Conservation (phyloP, 2,113 vertebrate species). For the Hucho hucho region DNA sequence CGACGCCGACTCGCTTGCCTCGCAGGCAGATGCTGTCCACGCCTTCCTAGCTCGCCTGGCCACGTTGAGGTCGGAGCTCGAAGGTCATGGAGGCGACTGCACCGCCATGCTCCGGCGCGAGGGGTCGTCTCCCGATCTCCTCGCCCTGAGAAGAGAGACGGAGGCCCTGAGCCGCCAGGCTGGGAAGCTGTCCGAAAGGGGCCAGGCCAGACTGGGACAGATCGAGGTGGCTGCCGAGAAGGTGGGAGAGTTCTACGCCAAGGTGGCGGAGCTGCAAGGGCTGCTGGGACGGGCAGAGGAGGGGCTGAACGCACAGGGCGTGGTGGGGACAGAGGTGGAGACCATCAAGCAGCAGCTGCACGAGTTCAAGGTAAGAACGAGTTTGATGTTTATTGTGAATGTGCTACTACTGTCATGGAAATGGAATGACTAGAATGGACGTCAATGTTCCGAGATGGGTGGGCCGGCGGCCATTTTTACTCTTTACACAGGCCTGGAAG, state of each 20-base stretch:
- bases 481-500: no score
- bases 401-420: not conserved
- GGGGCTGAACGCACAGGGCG: conserved; percentile 80
- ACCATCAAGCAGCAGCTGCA: conserved; percentile 90
- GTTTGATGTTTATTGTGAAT: not conserved
- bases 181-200: conserved; percentile 86
- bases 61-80: conserved; percentile 78
- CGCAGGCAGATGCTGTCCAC: conserved; percentile 86
- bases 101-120: conserved; percentile 87
- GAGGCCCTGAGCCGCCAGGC: conserved; percentile 93
- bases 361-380: conserved; percentile 88
- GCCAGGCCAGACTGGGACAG: conserved; percentile 81
- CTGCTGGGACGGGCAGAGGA: conserved; percentile 83
- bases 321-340: conserved; percentile 92
- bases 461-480: no score
- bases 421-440: no score
- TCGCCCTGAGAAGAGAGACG: conserved; percentile 88
- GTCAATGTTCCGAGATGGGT: no score
- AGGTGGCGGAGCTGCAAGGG: conserved; percentile 80
- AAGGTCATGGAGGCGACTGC: conserved; percentile 82
- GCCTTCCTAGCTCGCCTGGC: conserved; percentile 83
- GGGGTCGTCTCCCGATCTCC: conserved; percentile 86
- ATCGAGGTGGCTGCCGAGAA: conserved; percentile 79
- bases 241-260: conserved; percentile 86
- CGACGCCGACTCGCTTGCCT: conserved; percentile 89